These are phyloP conservation scores for Coenonympha glycerion DNA, from an alignment of 2,888 invertebrate genomes.

Conservation along the genomic window DNA sequence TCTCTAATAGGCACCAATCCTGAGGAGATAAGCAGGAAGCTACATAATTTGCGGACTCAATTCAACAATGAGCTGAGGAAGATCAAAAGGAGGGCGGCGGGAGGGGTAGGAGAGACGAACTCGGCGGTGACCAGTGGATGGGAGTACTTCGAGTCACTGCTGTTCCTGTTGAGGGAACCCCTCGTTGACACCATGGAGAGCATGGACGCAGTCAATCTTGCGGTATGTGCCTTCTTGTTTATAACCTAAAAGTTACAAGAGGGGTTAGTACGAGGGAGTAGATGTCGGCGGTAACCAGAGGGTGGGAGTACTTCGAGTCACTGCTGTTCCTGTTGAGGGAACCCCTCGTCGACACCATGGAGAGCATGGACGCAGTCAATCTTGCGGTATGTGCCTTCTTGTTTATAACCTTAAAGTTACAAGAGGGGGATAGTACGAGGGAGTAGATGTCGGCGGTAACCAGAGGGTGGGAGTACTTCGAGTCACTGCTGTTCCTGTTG, in stretches of 20 bases:
- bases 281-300: slow-evolving; percentile 39
- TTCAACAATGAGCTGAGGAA: slow-evolving; percentile 65
- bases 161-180: slow-evolving; percentile 50
- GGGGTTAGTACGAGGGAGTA: too few species aligned
- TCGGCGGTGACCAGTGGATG: slow-evolving; percentile 48
- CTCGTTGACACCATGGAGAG: slow-evolving; percentile 44
- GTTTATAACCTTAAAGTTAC: too few species aligned
- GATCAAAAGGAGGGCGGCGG: slow-evolving; percentile 49
- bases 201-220: slow-evolving; percentile 56
- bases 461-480: slow-evolving; percentile 67
- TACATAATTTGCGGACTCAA: slow-evolving; percentile 64
- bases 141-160: slow-evolving; percentile 65
- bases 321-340: slow-evolving; percentile 53
- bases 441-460: slow-evolving; percentile 30
- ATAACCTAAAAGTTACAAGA: too few species aligned
- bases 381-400: slow-evolving; percentile 47
- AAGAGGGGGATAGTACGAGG: too few species aligned
- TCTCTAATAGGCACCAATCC: too few species aligned
- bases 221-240: slow-evolving; percentile 41
- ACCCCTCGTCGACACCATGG: slow-evolving; percentile 44
- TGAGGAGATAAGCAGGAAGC: slow-evolving; percentile 61
- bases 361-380: slow-evolving; percentile 52
- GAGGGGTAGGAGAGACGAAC: slow-evolving; percentile 25
- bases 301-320: slow-evolving; percentile 67
- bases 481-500: slow-evolving; percentile 55